Evolutionary conservation across 2,797 vertebrate species (phyloP), one percentile per base, ranked within the genome.

Genomic region (Sebastes minor): DNA sequence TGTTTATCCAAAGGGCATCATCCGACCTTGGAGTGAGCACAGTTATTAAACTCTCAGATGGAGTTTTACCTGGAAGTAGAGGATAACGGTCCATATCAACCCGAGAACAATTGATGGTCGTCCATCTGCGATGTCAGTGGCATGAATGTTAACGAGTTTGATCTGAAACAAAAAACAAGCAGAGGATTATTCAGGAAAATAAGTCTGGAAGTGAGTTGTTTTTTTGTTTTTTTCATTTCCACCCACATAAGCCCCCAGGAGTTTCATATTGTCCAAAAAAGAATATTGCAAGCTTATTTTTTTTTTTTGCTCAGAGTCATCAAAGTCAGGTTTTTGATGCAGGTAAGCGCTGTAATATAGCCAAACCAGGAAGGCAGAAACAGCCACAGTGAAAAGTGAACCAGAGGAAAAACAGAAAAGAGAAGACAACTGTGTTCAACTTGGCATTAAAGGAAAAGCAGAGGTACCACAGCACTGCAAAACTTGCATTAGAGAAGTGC

Each of bases 81-180:
- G 95, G 93, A 99, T 99, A 76, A 99, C 94, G 73, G 98, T 99
- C 99, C 99, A 99, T 83, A 99, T 93, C 91, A 99, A 94, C 23
- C 99, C 99, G 6, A 99, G 97, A 30, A 99, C 97, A 78, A 99
- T 99, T 13, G 99, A 98, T 9, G 98, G 98, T 9, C 97, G 96
- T 60, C 99, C 99, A 89, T 99, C 99, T 84, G 97, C 99, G 81
- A 99, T 98, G 89, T 99, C 98, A 14, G 98, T 99, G 74, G 97
- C 97, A 84, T 99, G 99, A 88, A 99, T 99, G 94, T 99, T 99
- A 83, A 99, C 99, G 65, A 99, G 94, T 81, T 99, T 99, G 92
- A 99, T 99, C 99, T 99, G 95, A 60, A 94, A 94, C 64, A 75
- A 73, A 83, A 88, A 16, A 46, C 35, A 69, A 70, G 30, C 3